Percentiles rank a stretch among this genome's conserved stretches.
Evolutionary conservation across 2,113 vertebrate species (phyloP).

Genomic region (Lynx canadensis): DNA sequence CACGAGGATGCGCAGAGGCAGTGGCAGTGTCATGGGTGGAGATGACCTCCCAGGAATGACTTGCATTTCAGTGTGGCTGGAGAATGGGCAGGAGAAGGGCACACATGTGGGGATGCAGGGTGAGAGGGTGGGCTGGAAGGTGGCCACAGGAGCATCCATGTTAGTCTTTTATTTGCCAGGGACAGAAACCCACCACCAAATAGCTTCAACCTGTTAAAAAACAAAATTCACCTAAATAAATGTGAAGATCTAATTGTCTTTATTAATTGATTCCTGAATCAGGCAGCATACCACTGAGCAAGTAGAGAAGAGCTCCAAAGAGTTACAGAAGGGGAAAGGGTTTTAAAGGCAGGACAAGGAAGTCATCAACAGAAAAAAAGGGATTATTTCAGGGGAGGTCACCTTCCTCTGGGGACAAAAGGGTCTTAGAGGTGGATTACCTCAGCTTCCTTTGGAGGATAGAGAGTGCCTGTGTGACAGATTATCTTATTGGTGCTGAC

Average conservation of each 20-base stretch:
- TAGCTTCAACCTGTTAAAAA: not conserved
- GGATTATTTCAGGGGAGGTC: not conserved
- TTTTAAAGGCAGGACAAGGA: not conserved
- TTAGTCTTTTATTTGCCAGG: not conserved
- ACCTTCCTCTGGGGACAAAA: not conserved
- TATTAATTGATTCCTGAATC: not conserved
- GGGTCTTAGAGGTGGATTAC: not conserved
- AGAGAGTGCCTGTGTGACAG: not conserved
- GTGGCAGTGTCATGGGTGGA: fast-evolving
- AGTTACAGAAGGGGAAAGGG: not conserved
- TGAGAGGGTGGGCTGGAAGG: not conserved
- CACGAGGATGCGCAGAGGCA: not conserved
- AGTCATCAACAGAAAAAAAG: not conserved
- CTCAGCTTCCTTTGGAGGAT: not conserved
- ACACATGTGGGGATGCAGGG: not conserved
- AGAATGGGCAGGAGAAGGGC: not conserved
- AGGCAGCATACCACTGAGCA: not conserved
- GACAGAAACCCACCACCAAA: not conserved
- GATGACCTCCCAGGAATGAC: not conserved
- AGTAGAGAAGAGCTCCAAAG: not conserved
- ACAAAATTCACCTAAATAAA: not conserved
- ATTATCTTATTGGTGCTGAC: not conserved
- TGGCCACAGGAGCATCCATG: fast-evolving
- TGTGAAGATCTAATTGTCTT: not conserved
- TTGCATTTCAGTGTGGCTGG: not conserved